Evolutionary conservation across 2,888 invertebrate species (phyloP).

Genomic region (Chydorus sphaericus): DNA sequence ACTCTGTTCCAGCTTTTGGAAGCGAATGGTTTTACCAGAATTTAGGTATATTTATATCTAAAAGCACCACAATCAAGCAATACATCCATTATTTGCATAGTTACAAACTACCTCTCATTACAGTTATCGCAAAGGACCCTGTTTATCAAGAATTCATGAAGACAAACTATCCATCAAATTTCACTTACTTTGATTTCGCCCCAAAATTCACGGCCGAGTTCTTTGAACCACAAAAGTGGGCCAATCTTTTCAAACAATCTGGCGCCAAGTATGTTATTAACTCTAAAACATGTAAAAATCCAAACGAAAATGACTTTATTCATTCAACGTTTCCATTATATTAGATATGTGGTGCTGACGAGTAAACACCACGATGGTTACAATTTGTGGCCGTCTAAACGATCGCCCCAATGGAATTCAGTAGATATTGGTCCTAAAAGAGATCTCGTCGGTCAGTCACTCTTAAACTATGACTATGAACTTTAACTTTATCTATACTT

Average conservation of each 20-base stretch:
- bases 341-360: conserved; percentile 68
- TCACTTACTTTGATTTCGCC: conserved; percentile 85
- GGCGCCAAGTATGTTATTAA: conserved; percentile 59
- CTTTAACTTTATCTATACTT: background rate
- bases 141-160: conserved; percentile 49
- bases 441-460: conserved; percentile 53
- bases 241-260: conserved; percentile 58
- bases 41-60: too few species aligned
- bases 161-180: conserved; percentile 64
- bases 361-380: conserved; percentile 83
- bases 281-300: background rate
- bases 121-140: conserved; percentile 18
- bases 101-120: too few species aligned
- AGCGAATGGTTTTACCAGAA: conserved; percentile 80
- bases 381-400: conserved; percentile 65
- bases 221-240: conserved; percentile 72
- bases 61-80: too few species aligned
- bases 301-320: background rate
- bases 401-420: conserved; percentile 72
- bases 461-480: background rate
- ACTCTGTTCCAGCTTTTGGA: conserved; percentile 70
- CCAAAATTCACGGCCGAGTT: conserved; percentile 77
- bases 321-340: conserved; percentile 21
- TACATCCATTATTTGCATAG: conserved; percentile 30
- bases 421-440: conserved; percentile 58